A percentile compares a stretch with the other conserved stretches of the same genome.
Evolutionary conservation across 1,140 invertebrate species (phyloP).

Genomic region (Drosophila obscura): DNA sequence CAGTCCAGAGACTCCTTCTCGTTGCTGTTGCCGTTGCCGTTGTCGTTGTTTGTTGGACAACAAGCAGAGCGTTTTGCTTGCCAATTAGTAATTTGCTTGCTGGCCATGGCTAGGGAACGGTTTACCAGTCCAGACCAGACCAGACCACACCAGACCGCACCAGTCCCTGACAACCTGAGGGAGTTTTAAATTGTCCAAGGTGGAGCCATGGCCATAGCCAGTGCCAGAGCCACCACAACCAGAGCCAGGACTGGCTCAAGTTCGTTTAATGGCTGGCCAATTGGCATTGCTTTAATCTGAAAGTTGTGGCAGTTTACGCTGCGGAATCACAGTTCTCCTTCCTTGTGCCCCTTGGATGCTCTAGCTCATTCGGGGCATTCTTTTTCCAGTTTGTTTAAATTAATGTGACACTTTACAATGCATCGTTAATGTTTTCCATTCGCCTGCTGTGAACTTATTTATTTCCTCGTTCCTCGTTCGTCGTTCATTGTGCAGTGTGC

Average conservation of each 20-base stretch:
- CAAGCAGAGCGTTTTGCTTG: slow-evolving; percentile 80
- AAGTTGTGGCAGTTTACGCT: slow-evolving; percentile 6
- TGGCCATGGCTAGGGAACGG: slow-evolving; percentile 43
- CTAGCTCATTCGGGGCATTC: slow-evolving; percentile 27
- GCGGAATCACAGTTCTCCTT: neutral
- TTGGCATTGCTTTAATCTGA: slow-evolving; percentile 32
- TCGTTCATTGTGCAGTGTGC: too few relatives aligned
- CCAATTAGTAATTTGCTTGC: slow-evolving; percentile 81
- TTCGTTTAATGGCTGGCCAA: slow-evolving; percentile 28
- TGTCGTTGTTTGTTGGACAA: slow-evolving; percentile 67
- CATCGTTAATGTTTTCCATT: slow-evolving; percentile 19
- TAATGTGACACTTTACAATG: slow-evolving; percentile 56
- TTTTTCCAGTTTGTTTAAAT: slow-evolving; percentile 72
- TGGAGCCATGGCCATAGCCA: neutral
- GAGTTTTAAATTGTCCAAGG: slow-evolving; percentile 40
- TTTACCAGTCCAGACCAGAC: slow-evolving; percentile 11
- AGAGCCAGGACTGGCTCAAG: slow-evolving; percentile 3
- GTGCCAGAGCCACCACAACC: neutral
- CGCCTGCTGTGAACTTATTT: slow-evolving; percentile 50
- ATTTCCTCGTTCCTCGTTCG: slow-evolving; percentile 54
- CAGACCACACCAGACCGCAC: slow-evolving; percentile 10
- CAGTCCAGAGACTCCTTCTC: slow-evolving; percentile 14
- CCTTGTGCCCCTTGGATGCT: neutral
- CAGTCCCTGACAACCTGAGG: slow-evolving; percentile 53
- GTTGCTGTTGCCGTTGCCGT: slow-evolving; percentile 33